Percentiles rank a stretch among this genome's conserved stretches.
Evolutionary conservation across 2,113 vertebrate species (phyloP).

Genomic region (Salminus brasiliensis): DNA sequence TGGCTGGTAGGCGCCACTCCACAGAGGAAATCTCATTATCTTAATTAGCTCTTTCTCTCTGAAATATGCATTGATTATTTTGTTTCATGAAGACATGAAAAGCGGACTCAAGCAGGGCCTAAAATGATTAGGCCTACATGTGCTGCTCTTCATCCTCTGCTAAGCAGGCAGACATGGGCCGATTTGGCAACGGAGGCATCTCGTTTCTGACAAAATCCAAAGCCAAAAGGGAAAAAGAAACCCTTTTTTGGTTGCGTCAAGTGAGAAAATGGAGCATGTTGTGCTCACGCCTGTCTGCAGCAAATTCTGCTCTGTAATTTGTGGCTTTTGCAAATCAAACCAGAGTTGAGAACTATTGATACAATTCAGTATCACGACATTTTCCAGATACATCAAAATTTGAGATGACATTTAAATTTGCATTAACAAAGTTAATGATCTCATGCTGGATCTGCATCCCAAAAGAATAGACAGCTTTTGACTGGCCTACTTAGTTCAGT

Average conservation of each 20-base stretch:
- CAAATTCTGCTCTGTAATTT: not conserved
- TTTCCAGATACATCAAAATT: not conserved
- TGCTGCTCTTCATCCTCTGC: slow-evolving; percentile 6
- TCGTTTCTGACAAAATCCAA: not conserved
- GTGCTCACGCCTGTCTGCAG: not conserved
- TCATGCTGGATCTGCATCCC: not conserved
- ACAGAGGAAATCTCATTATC: slow-evolving; percentile 55
- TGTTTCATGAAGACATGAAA: slow-evolving; percentile 46
- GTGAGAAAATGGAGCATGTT: not conserved
- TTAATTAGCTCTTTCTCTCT: slow-evolving; percentile 53
- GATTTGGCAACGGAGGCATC: slow-evolving; percentile 9
- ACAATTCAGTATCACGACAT: not conserved
- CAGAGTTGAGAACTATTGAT: not conserved
- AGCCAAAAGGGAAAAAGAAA: not conserved
- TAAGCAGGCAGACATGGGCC: slow-evolving; percentile 3
- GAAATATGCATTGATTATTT: slow-evolving; percentile 56
- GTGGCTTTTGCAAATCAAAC: not conserved
- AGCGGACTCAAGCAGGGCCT: slow-evolving; percentile 34
- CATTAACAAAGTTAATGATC: not conserved
- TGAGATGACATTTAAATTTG: not conserved
- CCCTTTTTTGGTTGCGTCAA: not conserved
- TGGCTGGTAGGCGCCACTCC: slow-evolving; percentile 35
- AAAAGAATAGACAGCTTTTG: not conserved
- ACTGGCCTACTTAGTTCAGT: not conserved
- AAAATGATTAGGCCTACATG: slow-evolving; percentile 45